Evolutionary conservation across 2,113 vertebrate species (phyloP), one percentile per base, ranked within the genome.

Genomic region (Alces alces): DNA sequence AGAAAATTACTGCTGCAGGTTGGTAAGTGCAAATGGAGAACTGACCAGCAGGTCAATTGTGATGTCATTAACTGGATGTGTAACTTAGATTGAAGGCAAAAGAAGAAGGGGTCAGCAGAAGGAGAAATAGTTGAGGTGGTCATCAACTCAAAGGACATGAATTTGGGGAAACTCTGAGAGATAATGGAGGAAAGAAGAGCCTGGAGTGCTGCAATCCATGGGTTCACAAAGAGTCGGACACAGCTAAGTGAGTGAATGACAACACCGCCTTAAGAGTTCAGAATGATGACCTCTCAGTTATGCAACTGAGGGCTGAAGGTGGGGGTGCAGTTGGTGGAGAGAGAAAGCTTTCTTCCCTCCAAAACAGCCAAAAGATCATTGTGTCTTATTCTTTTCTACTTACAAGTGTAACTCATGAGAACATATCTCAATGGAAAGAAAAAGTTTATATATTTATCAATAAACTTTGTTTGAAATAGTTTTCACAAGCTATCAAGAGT

Each of bases 31-130:
- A 97, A 84, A 91, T 45, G 76, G 79, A 98, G 88, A 95, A 97
- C 47, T 94, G 66, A 98, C 78, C 73, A 89, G 47, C 52, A 96
- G 87, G 61, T 98, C 96, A 97, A 3, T 89, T 98, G 94, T 50
- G 28, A 95, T 98, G 76, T 98, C 98, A 98, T 98, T 99, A 98
- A 98, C 98, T 98, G 96, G 89, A 98, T 96, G 93, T 86, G 58
- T 96, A 97, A 97, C 86, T 97, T 97, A 79, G 66, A 43, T 3
- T 39, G 70, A 39, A 43, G 70, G 36, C 70, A 73, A 73, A 39
- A 43, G 36, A 21, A 73, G 36, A 39, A 25, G 17, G 10, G 66
- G 21, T 21, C 19, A 25, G 36, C 70, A 43, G 21, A 73, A 39
- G 36, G 2, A 73, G 17, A n/a, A 39, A 7, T 73, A 73, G 66